Conservation (phyloP, 1,140 invertebrate genomes). For the Pararge aegeria region DNA sequence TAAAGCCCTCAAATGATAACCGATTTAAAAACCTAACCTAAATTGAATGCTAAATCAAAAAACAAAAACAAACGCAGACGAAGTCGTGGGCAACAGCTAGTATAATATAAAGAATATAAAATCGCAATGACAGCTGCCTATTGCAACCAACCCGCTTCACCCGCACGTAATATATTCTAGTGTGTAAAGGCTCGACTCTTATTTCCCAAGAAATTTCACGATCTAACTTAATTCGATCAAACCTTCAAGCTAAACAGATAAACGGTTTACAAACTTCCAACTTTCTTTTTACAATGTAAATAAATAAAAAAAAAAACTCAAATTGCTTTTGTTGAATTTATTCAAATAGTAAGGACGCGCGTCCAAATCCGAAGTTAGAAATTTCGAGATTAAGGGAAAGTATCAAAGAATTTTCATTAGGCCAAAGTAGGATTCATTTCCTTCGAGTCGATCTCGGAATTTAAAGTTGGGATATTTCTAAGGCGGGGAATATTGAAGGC, state of each 20-base stretch:
- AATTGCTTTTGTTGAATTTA: constrained; percentile 22
- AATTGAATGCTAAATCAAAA: no score
- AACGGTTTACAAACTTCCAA: neutral
- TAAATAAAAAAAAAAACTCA: constrained; percentile 8
- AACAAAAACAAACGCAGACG: no score
- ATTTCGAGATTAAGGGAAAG: constrained; percentile 31
- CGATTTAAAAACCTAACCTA: no score
- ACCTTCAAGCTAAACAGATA: neutral
- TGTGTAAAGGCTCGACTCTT: no score
- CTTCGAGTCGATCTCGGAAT: constrained; percentile 31
- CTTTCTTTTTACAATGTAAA: constrained; percentile 4
- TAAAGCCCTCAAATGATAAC: no score
- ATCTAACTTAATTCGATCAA: neutral
- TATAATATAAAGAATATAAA: no score
- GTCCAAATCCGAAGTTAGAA: constrained; percentile 25
- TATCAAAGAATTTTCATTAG: constrained; percentile 46
- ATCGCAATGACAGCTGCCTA: no score
- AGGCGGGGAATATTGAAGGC: constrained; percentile 32
- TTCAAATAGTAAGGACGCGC: constrained; percentile 27
- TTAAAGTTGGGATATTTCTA: constrained; percentile 36
- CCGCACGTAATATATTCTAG: no score
- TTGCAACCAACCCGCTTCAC: no score
- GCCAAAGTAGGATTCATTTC: constrained; percentile 42
- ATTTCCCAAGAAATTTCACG: no score
- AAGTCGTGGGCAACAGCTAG: no score